Evolutionary conservation across 2,888 invertebrate genomes (phyloP), one percentile per base, ranked within the genome.

Genomic region (Bimastos eiseni): DNA sequence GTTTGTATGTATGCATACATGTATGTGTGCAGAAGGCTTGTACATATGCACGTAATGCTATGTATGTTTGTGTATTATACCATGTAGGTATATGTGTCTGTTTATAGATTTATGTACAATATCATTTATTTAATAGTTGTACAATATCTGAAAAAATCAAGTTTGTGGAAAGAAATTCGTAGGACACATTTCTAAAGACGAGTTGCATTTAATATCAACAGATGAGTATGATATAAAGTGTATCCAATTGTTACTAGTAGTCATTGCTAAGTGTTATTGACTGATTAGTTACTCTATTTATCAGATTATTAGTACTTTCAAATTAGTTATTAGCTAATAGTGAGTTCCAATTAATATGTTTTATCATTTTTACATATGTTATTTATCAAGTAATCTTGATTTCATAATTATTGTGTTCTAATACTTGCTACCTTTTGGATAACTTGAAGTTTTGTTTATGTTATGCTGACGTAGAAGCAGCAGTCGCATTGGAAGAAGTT

Each of bases 401-500:
- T 70, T 70, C 8, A 0, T 70, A 70, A 70, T 70, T 30, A 49
- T 24, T 49, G 70, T n/a, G 8, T 70, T n/a, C 30, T 70, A 70
- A 30, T 70, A 70, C 70, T 30, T n/a, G 17, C 3, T 55, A 55
- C 30, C 13, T 70, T 30, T 70, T n/a, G 30, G 30, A 2, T n/a
- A n/a, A 70, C 11, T 70, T 70, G n/a, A 30, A 0, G 30, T 36
- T 38, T n/a, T n/a, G 19, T 11, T 70, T 83, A 24, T 83, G 34
- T 8, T n/a, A 34, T 37, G 24, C 38, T 33, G 30, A 30, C n/a
- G n/a, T 37, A 90, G 89, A 91, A 91, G 49, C 86, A 91, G 86
- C 89, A 92, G 88, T 34, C 30, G n/a, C 93, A 94, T 89, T 91
- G 94, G 91, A 93, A 93, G 91, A 92, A 92, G n/a, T 91, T 93